phyloP scores from a whole-genome alignment of 1,140 invertebrate species.

The Yoshiicerus persimilis region DNA sequence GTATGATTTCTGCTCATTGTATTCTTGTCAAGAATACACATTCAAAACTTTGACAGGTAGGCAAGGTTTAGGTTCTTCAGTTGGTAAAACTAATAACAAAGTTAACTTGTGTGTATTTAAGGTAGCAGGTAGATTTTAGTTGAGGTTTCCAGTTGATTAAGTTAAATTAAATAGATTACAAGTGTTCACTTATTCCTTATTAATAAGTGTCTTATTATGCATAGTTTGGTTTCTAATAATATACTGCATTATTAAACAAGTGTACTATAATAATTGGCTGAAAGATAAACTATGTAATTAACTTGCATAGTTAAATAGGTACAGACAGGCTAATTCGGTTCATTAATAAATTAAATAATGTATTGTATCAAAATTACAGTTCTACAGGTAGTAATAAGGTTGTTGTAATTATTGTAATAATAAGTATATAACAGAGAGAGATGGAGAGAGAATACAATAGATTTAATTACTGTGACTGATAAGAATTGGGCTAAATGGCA shows the following conservation, averaged over 20 bases:
- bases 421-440: not conserved
- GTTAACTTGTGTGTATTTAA: not conserved
- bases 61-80: not conserved
- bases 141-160: not conserved
- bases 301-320: not conserved
- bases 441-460: not conserved
- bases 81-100: not conserved
- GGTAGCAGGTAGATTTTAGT: not conserved
- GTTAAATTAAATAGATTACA: not conserved
- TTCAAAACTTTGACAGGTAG: not conserved
- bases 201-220: not conserved
- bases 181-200: not conserved
- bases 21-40: not conserved
- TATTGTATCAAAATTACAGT: not conserved
- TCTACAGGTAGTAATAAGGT: not conserved
- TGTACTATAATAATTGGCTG: not conserved
- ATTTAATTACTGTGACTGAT: not conserved
- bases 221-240: not conserved
- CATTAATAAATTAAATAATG: not conserved
- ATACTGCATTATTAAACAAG: not conserved
- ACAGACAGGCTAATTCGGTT: not conserved
- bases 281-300: not conserved
- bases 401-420: too few species aligned
- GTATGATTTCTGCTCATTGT: not conserved
- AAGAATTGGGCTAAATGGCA: not conserved